A percentile compares a stretch with the other conserved stretches of the same genome.
These are phyloP conservation scores for Heliconius charithonia DNA, from an alignment of 2,888 invertebrate genomes.

Conservation along the genomic window DNA sequence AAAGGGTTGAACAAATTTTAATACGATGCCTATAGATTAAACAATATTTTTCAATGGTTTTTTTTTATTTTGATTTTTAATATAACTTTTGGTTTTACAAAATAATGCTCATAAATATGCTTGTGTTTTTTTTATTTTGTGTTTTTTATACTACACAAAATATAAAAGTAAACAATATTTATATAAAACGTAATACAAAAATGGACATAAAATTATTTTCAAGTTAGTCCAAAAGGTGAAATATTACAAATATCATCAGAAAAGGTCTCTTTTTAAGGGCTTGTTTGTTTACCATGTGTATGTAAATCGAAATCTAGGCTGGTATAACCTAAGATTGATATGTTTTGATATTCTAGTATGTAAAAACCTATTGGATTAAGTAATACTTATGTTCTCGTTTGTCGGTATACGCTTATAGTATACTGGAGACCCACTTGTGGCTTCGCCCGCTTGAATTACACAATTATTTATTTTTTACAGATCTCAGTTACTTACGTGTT, in stretches of 20 bases:
- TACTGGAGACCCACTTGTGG: too few species aligned
- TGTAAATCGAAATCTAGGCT: background rate
- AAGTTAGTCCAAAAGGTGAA: too few species aligned
- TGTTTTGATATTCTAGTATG: background rate
- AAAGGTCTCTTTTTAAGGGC: too few species aligned
- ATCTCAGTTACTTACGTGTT: too few species aligned
- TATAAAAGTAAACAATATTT: too few species aligned
- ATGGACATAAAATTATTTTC: too few species aligned
- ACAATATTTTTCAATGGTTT: background rate
- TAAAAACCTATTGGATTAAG: background rate
- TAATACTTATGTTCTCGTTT: background rate
- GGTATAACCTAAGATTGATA: background rate
- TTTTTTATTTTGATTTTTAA: background rate
- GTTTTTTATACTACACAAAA: too few species aligned
- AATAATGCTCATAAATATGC: background rate
- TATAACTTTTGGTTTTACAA: background rate
- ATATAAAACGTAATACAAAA: too few species aligned
- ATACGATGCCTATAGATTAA: constrained; percentile 29
- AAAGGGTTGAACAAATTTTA: constrained; percentile 36
- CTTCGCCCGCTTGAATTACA: too few species aligned
- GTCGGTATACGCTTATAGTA: background rate
- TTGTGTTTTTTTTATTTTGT: background rate
- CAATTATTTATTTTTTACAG: too few species aligned
- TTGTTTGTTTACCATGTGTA: background rate
- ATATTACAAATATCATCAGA: too few species aligned